Evolutionary conservation across 2,113 vertebrate species (phyloP), one percentile per base, ranked within the genome.

Genomic region (Elachura formosa): DNA sequence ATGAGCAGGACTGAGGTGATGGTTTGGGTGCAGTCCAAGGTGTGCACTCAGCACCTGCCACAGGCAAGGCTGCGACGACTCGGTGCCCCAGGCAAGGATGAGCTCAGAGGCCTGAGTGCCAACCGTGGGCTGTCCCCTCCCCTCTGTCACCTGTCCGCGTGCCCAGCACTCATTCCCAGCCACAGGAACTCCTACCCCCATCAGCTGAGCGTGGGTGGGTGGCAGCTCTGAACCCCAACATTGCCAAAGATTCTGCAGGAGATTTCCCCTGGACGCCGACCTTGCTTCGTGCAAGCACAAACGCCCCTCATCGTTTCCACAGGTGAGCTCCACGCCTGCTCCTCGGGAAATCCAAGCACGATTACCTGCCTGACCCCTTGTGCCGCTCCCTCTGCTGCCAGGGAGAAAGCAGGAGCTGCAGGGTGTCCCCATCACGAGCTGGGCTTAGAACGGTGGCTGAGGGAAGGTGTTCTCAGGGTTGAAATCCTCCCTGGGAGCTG

Each of bases 51-150:
- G 83, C 92, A 91, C 89, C 91, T 90, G 93, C 85, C 90, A 78
- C 84, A 4, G 1, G 34, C 3, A 1, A 64, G 62, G 78, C 90
- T 93, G 87, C 84, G 84, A 93, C 91, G 84, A 38, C 94, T 96
- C 77, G 0, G 67, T 15, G 88, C 63, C 75, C 72, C 75, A 33
- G 93, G 90, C 94, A 95, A 86, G 28, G 91, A 94, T 96, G 94
- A 97, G 93, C 93, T 95, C 95, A 96, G 82, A 14, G 66, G 48
- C 71, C 84, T 81, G 9, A 76, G 80, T 49, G 94, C 14, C 73
- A 77, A 52, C 2, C 73, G 10, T 0, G 22, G 89, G 64, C 90
- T 79, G 93, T 76, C 5, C 3, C 48, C 79, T 52, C 52, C 2
- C 85, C 82, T 74, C 82, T 11, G 17, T 0, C 3, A 6, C 25